These are phyloP conservation scores for Brachionus manjavacas DNA, from an alignment of 1,140 invertebrate species.

Conservation along the genomic window DNA sequence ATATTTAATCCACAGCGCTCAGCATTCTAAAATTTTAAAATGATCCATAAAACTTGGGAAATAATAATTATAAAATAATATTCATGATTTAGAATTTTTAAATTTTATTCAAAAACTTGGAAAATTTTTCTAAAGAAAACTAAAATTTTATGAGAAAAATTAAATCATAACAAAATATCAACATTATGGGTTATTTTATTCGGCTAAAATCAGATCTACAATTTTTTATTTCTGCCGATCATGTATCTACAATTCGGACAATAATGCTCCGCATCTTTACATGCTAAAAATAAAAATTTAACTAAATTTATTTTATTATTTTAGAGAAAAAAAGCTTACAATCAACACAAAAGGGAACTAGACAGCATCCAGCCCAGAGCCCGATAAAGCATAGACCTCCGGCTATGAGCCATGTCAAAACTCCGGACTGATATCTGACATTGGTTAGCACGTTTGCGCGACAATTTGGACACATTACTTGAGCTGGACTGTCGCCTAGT, in stretches of 20 bases:
- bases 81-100: too few species aligned
- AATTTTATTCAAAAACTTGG: too few species aligned
- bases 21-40: too few species aligned
- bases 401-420: background rate
- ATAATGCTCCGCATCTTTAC: conserved; percentile 10
- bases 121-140: background rate
- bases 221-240: conserved; percentile 1
- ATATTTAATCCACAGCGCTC: too few species aligned
- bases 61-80: too few species aligned
- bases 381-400: background rate
- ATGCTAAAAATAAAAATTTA: background rate
- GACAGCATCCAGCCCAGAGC: background rate
- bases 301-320: background rate
- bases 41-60: too few species aligned
- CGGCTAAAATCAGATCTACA: background rate
- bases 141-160: background rate
- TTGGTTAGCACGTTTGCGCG: background rate
- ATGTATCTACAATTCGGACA: conserved; percentile 9
- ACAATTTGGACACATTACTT: background rate
- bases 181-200: too few species aligned
- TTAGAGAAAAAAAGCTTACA: background rate
- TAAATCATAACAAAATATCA: too few species aligned
- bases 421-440: background rate
- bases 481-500: background rate
- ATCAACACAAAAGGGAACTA: background rate